Percentiles rank a stretch among this genome's conserved stretches.
Conservation (phyloP, 2,888 invertebrate genomes). For the Latheticus oryzae region DNA sequence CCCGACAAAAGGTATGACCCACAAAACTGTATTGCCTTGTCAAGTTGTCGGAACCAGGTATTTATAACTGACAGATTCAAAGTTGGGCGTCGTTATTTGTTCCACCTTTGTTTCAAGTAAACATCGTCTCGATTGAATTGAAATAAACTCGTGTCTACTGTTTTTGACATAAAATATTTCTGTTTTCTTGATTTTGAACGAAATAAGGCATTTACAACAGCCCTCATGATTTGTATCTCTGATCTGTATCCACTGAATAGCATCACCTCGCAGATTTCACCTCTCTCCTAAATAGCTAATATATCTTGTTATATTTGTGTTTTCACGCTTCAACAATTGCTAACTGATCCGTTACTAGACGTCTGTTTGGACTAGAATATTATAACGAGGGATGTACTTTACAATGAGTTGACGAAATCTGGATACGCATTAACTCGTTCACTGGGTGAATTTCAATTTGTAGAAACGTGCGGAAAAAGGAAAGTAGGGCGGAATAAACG, state of each 20-base stretch:
- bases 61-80: slow-evolving; percentile 45
- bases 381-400: slow-evolving; percentile 5
- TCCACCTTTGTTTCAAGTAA: slow-evolving; percentile 41
- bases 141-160: slow-evolving; percentile 33
- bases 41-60: slow-evolving; percentile 43
- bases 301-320: slow-evolving; percentile 31
- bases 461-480: too few relatives aligned
- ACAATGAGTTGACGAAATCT: too few relatives aligned
- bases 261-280: slow-evolving; percentile 25
- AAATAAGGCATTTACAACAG: slow-evolving; percentile 27
- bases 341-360: slow-evolving; percentile 18
- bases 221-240: slow-evolving; percentile 20
- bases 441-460: too few relatives aligned
- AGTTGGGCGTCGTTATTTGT: slow-evolving; percentile 43
- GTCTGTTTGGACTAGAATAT: slow-evolving; percentile 4
- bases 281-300: slow-evolving; percentile 23
- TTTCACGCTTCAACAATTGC: slow-evolving; percentile 23
- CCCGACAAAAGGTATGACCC: slow-evolving; percentile 39
- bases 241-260: slow-evolving; percentile 22
- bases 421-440: too few relatives aligned
- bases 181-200: slow-evolving; percentile 36
- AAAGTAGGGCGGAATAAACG: too few relatives aligned
- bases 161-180: slow-evolving; percentile 38
- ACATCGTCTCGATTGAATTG: slow-evolving; percentile 32
- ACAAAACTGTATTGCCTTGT: slow-evolving; percentile 42